These are phyloP conservation scores for Trichoplusia ni DNA, from an alignment of 1,140 invertebrate species.

Conservation along the genomic window DNA sequence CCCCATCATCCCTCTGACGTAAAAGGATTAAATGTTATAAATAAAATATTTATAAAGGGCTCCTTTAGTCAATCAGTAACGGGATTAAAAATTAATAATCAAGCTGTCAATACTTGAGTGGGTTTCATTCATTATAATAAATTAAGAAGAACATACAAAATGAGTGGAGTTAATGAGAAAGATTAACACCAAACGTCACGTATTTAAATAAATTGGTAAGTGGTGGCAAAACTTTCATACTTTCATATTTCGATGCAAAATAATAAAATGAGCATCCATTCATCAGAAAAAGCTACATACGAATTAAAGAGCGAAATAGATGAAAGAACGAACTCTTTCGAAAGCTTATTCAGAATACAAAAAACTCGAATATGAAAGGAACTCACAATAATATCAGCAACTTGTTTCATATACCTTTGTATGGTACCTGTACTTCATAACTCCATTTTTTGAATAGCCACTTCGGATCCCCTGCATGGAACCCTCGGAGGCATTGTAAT, in stretches of 20 bases:
- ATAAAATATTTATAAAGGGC: constrained; percentile 24
- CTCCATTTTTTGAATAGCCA: constrained; percentile 9
- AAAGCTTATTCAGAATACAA: neutral
- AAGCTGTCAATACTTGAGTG: neutral
- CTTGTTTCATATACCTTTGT: neutral
- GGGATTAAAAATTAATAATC: constrained; percentile 3
- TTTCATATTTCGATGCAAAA: no score
- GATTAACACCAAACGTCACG: no score
- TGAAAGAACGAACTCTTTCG: neutral
- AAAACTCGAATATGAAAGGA: constrained; percentile 21
- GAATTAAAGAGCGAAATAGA: no score
- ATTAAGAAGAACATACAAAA: neutral
- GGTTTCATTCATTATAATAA: neutral
- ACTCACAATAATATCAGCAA: neutral
- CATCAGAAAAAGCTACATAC: no score
- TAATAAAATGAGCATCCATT: no score
- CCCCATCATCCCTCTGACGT: constrained; percentile 6
- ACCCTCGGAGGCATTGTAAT: constrained; percentile 44
- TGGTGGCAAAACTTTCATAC: no score
- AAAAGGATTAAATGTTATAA: constrained; percentile 29
- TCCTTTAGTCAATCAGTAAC: constrained; percentile 9
- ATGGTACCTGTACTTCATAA: neutral
- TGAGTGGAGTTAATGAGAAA: no score
- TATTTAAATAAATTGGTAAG: no score
- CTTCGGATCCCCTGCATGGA: constrained; percentile 7